A percentile compares a stretch with the other conserved stretches of the same genome.
These are phyloP conservation scores for Lordiphosa clarofinis DNA, from an alignment of 1,140 invertebrate species.

Conservation along the genomic window DNA sequence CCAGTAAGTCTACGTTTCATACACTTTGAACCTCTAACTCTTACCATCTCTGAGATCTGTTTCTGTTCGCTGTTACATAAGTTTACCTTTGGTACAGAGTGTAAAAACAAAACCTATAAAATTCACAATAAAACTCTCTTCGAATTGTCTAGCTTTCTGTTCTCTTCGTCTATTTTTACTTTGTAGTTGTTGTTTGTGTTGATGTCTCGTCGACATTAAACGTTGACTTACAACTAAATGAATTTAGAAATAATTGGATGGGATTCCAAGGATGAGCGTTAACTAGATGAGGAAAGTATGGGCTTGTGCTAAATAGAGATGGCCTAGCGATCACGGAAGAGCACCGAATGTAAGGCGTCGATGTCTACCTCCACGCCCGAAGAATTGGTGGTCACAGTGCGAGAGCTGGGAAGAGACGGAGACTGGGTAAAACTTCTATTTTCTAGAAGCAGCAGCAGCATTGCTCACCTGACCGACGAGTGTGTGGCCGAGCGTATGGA, in stretches of 20 bases:
- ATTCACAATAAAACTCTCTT: too few relatives aligned
- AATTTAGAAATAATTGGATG: constrained; percentile 9
- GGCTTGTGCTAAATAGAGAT: constrained; percentile 8
- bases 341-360: constrained; percentile 65
- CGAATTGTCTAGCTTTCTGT: too few relatives aligned
- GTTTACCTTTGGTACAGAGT: too few relatives aligned
- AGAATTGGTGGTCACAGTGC: constrained; percentile 63
- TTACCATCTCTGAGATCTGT: too few relatives aligned
- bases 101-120: too few relatives aligned
- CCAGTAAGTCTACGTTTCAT: too few relatives aligned
- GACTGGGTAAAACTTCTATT: not conserved
- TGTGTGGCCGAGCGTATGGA: constrained; percentile 82
- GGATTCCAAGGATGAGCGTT: not conserved
- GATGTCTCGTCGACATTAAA: not conserved
- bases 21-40: too few relatives aligned
- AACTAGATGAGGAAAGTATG: constrained; percentile 2
- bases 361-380: constrained; percentile 67
- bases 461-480: constrained; percentile 69
- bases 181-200: not conserved
- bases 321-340: constrained; percentile 58
- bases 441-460: too few relatives aligned
- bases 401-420: constrained; percentile 29
- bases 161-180: too few relatives aligned
- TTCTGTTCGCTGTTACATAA: too few relatives aligned
- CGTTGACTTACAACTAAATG: constrained; percentile 15